Evolutionary conservation across 2,888 invertebrate species (phyloP), one percentile per base, ranked within the genome.

Genomic region (Erebia ligea): DNA sequence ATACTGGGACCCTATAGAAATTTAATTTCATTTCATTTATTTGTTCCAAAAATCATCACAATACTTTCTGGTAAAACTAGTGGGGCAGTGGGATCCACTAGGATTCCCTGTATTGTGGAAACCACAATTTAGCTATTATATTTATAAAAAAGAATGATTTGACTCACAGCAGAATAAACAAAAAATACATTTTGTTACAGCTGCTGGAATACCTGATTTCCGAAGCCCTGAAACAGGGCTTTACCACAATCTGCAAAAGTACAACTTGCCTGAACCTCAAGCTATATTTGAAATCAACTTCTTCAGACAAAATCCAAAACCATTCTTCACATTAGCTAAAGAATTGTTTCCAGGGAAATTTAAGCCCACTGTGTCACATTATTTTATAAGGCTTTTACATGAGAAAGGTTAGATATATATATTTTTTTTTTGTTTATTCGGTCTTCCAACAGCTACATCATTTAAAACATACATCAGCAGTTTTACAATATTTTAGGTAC

Each of bases 191-290:
- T 45, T 67, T 56, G 57, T 89, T 94, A 71, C 85, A 98, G 98
- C 98, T 81, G 98, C 98, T 69, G 99, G 99, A 50, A 99, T 99
- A 78, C 99, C 99, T 21, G 99, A 99, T 86, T 99, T 99, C 86
- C 95, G 99, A 25, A 98, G 98, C 21, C 98, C 98, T 0, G 97
- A 96, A 42, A 97, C 97, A 68, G 99, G 99, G 0, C 93, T 99
- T 0, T 99, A 99, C 85, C 95, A 97, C 85, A 98, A 99, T 86
- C 92, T 99, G 61, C 95, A 97, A 79, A 97, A 98, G 84, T 99
- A 98, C 86, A 95, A 98, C 77, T 92, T 99, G 58, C 98, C 98
- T 0, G 95, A 97, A 89, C 98, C 99, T 0, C 97, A 97, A 84
- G 97, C 98, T 1, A 97, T 99, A 79, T 99, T 99, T 86, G 97